Conservation (phyloP, 2,113 vertebrate species). For the Pontoporia blainvillei region DNA sequence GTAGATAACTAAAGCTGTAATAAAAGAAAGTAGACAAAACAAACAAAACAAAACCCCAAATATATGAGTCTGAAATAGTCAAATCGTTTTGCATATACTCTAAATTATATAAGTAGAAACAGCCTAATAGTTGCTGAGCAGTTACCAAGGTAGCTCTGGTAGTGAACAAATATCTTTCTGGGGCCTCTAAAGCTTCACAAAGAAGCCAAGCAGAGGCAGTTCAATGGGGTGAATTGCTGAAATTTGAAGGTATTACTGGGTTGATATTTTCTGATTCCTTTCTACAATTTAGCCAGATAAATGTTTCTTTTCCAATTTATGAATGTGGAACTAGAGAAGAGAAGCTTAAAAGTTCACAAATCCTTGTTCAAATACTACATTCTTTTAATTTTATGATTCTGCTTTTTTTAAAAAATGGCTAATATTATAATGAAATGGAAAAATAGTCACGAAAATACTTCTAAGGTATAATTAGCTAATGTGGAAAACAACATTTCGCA, state of each 20-base stretch:
- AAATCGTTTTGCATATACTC: background rate
- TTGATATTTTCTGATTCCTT: background rate
- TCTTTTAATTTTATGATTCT: background rate
- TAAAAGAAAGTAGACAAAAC: background rate
- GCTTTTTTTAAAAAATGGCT: background rate
- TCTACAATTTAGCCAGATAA: background rate
- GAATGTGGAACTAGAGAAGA: background rate
- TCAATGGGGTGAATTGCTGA: background rate
- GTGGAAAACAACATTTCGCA: background rate
- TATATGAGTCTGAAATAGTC: background rate
- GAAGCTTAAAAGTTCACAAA: background rate
- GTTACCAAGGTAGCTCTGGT: background rate
- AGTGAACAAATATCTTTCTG: background rate
- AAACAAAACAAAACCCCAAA: background rate
- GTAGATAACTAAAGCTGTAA: background rate
- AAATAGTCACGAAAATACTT: constrained; percentile 8
- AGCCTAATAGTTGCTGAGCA: background rate
- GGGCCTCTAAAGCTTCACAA: background rate
- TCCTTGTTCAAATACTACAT: background rate
- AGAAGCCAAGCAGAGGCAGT: background rate
- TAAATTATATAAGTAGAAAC: background rate
- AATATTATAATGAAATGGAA: background rate
- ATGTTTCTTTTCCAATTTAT: background rate
- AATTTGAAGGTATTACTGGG: background rate
- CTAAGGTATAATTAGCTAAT: background rate